These are phyloP conservation scores for Ooceraea biroi DNA, from an alignment of 1,140 invertebrate genomes.

Conservation along the genomic window DNA sequence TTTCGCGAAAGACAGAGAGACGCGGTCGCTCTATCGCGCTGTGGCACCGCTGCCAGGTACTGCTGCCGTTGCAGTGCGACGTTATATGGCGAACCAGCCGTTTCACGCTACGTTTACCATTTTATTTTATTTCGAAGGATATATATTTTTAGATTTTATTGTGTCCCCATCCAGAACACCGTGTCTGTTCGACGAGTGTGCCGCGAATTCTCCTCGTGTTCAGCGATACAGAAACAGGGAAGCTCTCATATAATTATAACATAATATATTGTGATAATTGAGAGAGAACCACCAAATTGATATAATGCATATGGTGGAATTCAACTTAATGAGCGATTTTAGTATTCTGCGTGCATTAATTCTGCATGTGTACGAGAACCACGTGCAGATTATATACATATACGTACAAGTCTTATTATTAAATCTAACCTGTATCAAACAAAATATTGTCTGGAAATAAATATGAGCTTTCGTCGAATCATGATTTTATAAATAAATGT, in stretches of 20 bases:
- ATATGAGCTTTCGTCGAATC: background rate
- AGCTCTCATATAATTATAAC: background rate
- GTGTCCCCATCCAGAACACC: constrained; percentile 9
- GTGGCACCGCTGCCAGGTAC: constrained; percentile 62
- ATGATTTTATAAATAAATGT: background rate
- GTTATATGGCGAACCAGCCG: constrained; percentile 69
- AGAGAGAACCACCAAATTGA: background rate
- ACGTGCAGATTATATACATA: no score
- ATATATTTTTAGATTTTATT: constrained; percentile 81
- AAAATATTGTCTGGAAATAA: constrained; percentile 8
- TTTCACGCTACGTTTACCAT: constrained; percentile 83
- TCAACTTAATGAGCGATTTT: no score
- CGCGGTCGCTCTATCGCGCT: constrained; percentile 44
- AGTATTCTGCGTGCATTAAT: no score
- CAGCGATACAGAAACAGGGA: background rate
- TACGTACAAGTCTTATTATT: no score
- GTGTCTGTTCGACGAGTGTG: background rate
- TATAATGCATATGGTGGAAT: no score
- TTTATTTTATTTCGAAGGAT: constrained; percentile 82
- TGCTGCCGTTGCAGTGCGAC: constrained; percentile 61
- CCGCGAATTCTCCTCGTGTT: constrained; percentile 26
- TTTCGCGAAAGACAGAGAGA: constrained; percentile 75
- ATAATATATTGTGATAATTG: constrained; percentile 14
- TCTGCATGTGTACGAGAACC: no score
- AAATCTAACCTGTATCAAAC: no score